phyloP scores from a whole-genome alignment of 2,888 invertebrate species.

The Itoplectis maculator region DNA sequence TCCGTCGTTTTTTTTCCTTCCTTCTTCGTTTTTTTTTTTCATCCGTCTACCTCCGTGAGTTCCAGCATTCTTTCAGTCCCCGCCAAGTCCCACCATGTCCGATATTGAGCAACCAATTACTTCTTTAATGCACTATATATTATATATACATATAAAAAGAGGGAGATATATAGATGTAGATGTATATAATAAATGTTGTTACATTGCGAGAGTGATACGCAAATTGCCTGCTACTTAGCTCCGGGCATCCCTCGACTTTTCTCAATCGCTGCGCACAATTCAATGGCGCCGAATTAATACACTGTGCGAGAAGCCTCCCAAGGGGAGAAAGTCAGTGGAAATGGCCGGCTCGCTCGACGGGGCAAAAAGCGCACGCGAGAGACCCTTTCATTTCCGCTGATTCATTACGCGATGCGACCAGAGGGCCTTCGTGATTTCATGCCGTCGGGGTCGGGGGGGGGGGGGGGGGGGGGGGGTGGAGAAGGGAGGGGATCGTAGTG shows the following conservation, averaged over 20 bases:
- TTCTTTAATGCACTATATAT: slow-evolving; percentile 10
- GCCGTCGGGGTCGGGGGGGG: too few relatives aligned
- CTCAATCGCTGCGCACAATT: slow-evolving; percentile 3
- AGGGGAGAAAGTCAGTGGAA: slow-evolving; percentile 8
- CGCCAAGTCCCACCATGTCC: background rate
- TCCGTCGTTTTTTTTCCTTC: slow-evolving; percentile 2
- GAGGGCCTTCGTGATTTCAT: slow-evolving; percentile 34
- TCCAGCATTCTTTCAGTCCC: slow-evolving; percentile 8
- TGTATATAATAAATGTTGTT: background rate
- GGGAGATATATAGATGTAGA: too few relatives aligned
- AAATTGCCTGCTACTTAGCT: slow-evolving; percentile 1
- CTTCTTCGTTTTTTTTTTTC: slow-evolving; percentile 29
- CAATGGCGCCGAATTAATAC: slow-evolving; percentile 12
- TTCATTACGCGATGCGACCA: slow-evolving; percentile 48
- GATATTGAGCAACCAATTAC: slow-evolving; percentile 18
- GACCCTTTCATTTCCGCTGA: slow-evolving; percentile 15
- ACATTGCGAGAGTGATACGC: background rate
- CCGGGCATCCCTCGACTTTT: background rate
- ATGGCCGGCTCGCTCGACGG: background rate
- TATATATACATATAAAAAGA: too few relatives aligned
- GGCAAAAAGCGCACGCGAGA: background rate
- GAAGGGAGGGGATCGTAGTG: too few relatives aligned
- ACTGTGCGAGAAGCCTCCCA: background rate
- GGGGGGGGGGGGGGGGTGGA: too few relatives aligned
- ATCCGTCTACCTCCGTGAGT: background rate